A percentile compares a stretch with the other conserved stretches of the same genome.
These are phyloP conservation scores for Pterocles gutturalis DNA, from an alignment of 2,113 vertebrate species.

Conservation along the genomic window DNA sequence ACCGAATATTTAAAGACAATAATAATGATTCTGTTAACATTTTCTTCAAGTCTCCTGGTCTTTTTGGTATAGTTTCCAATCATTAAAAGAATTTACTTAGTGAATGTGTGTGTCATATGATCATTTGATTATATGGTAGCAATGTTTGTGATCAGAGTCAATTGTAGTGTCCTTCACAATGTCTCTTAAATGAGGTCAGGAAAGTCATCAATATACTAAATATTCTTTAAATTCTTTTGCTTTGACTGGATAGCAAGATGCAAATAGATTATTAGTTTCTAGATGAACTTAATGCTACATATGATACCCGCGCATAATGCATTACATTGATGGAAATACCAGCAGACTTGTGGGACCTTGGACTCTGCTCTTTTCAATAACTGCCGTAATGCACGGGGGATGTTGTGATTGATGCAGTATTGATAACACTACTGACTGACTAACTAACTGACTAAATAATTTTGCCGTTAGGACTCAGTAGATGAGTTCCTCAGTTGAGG, in stretches of 20 bases:
- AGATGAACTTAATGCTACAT: neutral
- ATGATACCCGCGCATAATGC: neutral
- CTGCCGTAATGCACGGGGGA: neutral
- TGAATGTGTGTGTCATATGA: neutral
- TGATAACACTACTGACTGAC: neutral
- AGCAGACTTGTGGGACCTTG: neutral
- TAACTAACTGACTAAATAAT: neutral
- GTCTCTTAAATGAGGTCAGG: neutral
- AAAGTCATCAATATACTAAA: neutral
- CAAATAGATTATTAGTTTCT: neutral
- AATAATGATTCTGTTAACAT: neutral
- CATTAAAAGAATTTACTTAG: neutral
- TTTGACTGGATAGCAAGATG: neutral
- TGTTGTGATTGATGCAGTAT: constrained; percentile 23
- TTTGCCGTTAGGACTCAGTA: constrained; percentile 26
- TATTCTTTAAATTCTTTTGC: neutral
- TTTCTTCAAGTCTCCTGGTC: neutral
- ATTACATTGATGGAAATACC: neutral
- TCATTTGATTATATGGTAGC: neutral
- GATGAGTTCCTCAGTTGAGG: constrained; percentile 12
- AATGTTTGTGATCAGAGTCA: neutral
- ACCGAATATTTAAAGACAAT: neutral
- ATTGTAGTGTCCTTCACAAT: neutral
- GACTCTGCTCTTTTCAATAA: neutral
- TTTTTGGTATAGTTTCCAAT: neutral